Evolutionary conservation across 2,113 vertebrate species (phyloP), one percentile per base, ranked within the genome.

Genomic region (Pongo pygmaeus): DNA sequence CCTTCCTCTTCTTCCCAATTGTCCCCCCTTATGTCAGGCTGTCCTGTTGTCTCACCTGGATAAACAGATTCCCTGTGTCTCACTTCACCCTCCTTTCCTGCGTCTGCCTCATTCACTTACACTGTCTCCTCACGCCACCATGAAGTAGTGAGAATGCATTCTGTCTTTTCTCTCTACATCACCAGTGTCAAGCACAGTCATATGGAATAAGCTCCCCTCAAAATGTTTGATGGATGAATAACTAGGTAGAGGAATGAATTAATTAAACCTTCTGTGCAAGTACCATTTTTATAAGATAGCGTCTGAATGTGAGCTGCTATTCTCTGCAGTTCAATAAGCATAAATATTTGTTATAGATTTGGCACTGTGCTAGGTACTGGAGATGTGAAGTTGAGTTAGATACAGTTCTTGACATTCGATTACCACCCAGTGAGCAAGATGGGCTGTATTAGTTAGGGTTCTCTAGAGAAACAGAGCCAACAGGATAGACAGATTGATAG

Each of bases 51-150:
- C 77, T 93, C 22, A 3, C 8, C 40, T 74, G 78, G 16, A 61
- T n/a, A 69, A 16, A 55, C n/a, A 91, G 11, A 13, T 50, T 59
- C 50, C n/a, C 48, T 8, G n/a, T 18, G 32, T 30, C n/a, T 30
- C n/a, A 2, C 20, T 81, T 84, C 30, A 52, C 25, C 11, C 7
- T 67, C 72, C 22, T 0, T 35, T 70, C 64, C 9, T 70, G 8
- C 8, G 3, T 52, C 52, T n/a, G 18, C 17, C 8, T 4, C 32
- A 32, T 48, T 10, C 14, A 50, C 10, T 77, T 17, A 13, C 32
- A 38, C 5, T 14, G 0, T 9, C 25, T 23, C n/a, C 6, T 9
- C 20, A 40, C 11, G 17, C 35, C 8, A 25, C 8, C 14, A 11
- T 12, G n/a, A 59, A 52, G 16, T 3, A 84, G 12, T 17, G 25